Conservation (phyloP, 2,797 vertebrate species). For the Hozukius guyotensis region DNA sequence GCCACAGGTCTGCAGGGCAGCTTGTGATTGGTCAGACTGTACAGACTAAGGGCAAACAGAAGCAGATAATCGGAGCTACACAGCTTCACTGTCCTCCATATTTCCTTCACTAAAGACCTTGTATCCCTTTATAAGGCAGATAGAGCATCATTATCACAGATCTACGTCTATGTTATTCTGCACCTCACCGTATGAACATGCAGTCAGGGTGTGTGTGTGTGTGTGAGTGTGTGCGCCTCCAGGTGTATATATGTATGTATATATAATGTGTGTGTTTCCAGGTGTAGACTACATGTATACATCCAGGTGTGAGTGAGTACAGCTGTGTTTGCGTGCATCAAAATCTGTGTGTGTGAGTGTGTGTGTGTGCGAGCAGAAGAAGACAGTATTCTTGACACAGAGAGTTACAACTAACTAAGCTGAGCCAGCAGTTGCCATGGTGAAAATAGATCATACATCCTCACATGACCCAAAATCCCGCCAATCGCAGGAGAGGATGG, state of each 20-base stretch:
- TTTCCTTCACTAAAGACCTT: slow-evolving; percentile 27
- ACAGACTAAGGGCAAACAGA: slow-evolving; percentile 31
- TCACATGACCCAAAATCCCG: slow-evolving; percentile 53
- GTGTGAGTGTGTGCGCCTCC: slow-evolving; percentile 26
- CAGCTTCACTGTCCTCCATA: slow-evolving; percentile 18
- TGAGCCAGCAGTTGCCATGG: slow-evolving; percentile 73
- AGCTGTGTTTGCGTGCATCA: slow-evolving; percentile 40
- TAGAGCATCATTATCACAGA: slow-evolving; percentile 51
- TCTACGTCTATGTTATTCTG: slow-evolving; percentile 66
- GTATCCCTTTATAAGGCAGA: slow-evolving; percentile 45
- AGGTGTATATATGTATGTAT: slow-evolving; percentile 11
- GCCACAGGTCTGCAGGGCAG: slow-evolving; percentile 15
- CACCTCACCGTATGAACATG: slow-evolving; percentile 66
- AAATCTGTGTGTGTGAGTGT: not conserved
- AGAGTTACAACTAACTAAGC: slow-evolving; percentile 67
- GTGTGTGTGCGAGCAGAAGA: slow-evolving; percentile 54
- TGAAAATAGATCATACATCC: slow-evolving; percentile 66
- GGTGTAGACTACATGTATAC: not conserved
- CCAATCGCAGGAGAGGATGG: slow-evolving; percentile 46
- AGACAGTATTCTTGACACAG: slow-evolving; percentile 64
- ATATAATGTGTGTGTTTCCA: slow-evolving; percentile 17
- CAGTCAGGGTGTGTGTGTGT: slow-evolving; percentile 50
- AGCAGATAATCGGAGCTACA: slow-evolving; percentile 15
- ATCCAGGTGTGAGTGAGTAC: slow-evolving; percentile 20
- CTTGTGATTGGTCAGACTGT: slow-evolving; percentile 41